Conservation (phyloP, 2,113 vertebrate species). For the Naja naja region DNA sequence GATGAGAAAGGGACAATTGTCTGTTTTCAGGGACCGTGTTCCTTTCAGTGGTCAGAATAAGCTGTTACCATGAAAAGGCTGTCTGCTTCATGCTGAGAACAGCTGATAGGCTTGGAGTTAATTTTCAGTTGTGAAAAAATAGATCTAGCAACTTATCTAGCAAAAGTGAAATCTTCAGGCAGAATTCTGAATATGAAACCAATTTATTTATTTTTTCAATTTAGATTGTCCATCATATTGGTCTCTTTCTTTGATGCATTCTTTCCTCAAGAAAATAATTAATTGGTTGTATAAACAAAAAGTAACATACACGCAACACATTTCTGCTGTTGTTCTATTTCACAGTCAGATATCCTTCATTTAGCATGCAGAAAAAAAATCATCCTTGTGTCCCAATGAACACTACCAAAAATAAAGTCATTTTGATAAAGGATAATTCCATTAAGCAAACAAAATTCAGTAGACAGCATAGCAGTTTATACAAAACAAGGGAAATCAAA, state of each 20-base stretch:
- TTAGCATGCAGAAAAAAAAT: background rate
- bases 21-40: background rate
- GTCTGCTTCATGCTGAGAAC: background rate
- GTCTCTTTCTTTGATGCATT: background rate
- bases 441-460: background rate
- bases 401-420: background rate
- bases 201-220: background rate
- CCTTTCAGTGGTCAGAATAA: background rate
- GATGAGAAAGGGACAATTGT: background rate
- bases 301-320: background rate
- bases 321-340: background rate
- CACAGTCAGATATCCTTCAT: background rate
- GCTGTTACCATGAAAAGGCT: background rate
- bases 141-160: background rate
- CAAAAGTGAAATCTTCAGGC: background rate
- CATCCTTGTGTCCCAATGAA: background rate
- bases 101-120: background rate
- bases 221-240: background rate
- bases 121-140: background rate
- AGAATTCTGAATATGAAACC: background rate
- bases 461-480: background rate
- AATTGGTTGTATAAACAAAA: background rate
- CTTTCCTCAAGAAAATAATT: background rate
- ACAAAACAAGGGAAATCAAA: background rate
- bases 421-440: background rate